Evolutionary conservation across 2,113 vertebrate genomes (phyloP).

Genomic region (Symphodus melops): DNA sequence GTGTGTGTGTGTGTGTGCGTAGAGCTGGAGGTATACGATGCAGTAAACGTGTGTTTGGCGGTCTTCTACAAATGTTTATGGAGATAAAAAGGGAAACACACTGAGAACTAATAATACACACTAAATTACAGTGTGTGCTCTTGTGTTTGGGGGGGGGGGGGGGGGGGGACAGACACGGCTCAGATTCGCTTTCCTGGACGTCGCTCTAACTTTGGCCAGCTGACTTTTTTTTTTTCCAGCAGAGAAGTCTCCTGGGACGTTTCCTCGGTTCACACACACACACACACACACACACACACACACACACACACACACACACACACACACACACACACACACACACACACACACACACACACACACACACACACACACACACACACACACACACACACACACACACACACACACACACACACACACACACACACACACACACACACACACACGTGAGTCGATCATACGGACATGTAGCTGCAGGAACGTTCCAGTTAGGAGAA

Average conservation of each 20-base stretch:
- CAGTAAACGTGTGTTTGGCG: slow-evolving; percentile 39
- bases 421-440: too few species aligned
- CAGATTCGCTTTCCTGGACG: slow-evolving; percentile 24
- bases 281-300: too few species aligned
- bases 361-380: too few species aligned
- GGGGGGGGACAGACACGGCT: slow-evolving; percentile 30
- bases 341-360: too few species aligned
- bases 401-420: too few species aligned
- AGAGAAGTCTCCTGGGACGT: neutral
- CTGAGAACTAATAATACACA: slow-evolving; percentile 41
- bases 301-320: too few species aligned
- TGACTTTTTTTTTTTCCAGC: neutral
- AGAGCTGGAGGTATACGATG: neutral
- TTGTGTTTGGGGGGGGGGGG: slow-evolving; percentile 13
- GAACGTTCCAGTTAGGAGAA: too few species aligned
- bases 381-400: too few species aligned
- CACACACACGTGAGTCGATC: too few species aligned
- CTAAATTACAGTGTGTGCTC: slow-evolving; percentile 36
- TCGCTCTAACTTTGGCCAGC: neutral
- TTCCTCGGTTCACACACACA: too few species aligned
- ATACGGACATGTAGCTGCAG: too few species aligned
- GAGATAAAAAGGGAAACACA: slow-evolving; percentile 43
- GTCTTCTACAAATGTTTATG: slow-evolving; percentile 51
- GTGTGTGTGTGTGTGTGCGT: neutral
- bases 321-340: too few species aligned